Percentiles rank a stretch among this genome's conserved stretches.
Evolutionary conservation across 2,113 vertebrate species (phyloP).

Genomic region (Notechis scutatus): DNA sequence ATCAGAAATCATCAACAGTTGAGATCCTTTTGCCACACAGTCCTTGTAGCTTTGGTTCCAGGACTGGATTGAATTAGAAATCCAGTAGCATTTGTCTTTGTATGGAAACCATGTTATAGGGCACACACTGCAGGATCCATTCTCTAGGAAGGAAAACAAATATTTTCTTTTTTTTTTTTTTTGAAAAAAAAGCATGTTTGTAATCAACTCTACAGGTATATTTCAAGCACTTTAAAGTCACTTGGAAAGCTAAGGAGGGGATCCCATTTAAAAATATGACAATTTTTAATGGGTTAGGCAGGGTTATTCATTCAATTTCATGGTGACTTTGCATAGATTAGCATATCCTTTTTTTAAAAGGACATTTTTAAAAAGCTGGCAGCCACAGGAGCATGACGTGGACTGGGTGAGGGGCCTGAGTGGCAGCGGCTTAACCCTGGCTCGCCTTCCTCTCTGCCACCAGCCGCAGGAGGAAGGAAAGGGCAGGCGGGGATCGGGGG

Average conservation of each 20-base stretch:
- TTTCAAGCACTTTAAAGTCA: background rate
- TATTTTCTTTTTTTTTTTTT: background rate
- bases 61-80: background rate
- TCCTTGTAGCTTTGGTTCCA: background rate
- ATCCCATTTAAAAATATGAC: background rate
- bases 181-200: background rate
- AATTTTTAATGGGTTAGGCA: background rate
- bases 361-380: too few relatives aligned
- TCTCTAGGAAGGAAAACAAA: background rate
- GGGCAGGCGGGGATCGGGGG: too few relatives aligned
- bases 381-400: too few relatives aligned
- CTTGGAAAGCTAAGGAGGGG: background rate
- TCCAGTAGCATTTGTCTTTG: slow-evolving; percentile 4
- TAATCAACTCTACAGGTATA: background rate
- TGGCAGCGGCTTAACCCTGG: too few relatives aligned
- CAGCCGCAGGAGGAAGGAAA: too few relatives aligned
- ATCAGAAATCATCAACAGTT: background rate
- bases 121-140: background rate
- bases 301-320: background rate
- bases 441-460: too few relatives aligned
- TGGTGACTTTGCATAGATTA: background rate
- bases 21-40: background rate
- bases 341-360: background rate
- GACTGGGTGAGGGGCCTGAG: too few relatives aligned
- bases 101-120: background rate